Percentiles rank a stretch among this genome's conserved stretches.
Evolutionary conservation across 2,888 invertebrate species (phyloP).

Genomic region (Iphiclides podalirius): DNA sequence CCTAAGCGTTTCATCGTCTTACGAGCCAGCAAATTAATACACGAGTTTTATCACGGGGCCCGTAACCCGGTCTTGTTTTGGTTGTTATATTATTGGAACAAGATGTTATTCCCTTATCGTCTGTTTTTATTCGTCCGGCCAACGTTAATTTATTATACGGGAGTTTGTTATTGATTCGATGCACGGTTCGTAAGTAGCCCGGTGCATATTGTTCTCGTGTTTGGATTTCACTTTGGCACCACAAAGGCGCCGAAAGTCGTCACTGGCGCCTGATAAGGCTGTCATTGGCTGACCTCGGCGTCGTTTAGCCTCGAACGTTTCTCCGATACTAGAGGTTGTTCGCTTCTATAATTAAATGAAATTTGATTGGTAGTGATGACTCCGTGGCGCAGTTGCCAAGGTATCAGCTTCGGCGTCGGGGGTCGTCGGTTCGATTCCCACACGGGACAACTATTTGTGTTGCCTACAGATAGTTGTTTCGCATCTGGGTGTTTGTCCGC

Average conservation of each 20-base stretch:
- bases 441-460: too few relatives aligned
- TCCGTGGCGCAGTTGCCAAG: too few relatives aligned
- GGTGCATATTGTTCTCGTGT: neutral
- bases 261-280: conserved; percentile 8
- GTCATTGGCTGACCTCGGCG: conserved; percentile 9
- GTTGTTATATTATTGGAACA: conserved; percentile 44
- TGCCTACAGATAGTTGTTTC: too few relatives aligned
- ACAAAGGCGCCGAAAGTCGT: neutral
- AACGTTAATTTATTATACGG: conserved; percentile 37
- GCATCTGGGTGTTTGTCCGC: too few relatives aligned
- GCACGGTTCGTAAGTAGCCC: neutral
- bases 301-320: neutral
- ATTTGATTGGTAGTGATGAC: too few relatives aligned
- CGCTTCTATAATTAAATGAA: neutral
- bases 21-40: conserved; percentile 59
- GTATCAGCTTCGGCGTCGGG: too few relatives aligned
- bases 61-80: conserved; percentile 52
- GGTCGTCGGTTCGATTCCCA: too few relatives aligned
- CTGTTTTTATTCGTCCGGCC: conserved; percentile 28
- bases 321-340: neutral
- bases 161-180: conserved; percentile 15
- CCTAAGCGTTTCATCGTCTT: conserved; percentile 30
- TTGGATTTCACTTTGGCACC: neutral
- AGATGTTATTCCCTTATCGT: conserved; percentile 39
- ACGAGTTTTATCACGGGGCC: conserved; percentile 52